Evolutionary conservation across 2,797 vertebrate species (phyloP).

Genomic region (Tragopan temminckii): DNA sequence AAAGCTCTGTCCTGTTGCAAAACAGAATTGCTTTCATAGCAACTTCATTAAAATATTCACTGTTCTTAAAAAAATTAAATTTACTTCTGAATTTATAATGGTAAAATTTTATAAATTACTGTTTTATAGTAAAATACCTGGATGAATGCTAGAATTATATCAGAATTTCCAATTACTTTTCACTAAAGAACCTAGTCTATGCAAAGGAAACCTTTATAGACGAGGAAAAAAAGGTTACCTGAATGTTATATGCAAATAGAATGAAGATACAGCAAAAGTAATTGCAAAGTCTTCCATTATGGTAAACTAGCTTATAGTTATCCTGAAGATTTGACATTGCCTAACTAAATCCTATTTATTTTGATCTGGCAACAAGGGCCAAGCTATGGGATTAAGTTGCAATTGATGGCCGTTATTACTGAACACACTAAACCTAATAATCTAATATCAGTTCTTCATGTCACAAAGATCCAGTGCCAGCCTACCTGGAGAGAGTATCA

Average conservation of each 20-base stretch:
- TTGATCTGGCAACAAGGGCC: not conserved
- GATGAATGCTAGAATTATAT: constrained; percentile 9
- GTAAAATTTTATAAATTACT: not conserved
- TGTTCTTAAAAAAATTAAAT: not conserved
- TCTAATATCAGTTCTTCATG: not conserved
- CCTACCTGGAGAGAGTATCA: not conserved
- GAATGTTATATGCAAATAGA: not conserved
- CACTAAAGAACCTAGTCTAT: not conserved
- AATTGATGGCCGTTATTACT: not conserved
- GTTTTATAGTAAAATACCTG: not conserved
- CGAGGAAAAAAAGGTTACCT: constrained; percentile 18
- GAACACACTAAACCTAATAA: not conserved
- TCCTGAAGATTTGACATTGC: not conserved
- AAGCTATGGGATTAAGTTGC: not conserved
- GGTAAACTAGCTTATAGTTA: not conserved
- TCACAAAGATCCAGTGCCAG: not conserved
- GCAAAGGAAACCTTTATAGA: not conserved
- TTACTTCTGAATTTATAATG: not conserved
- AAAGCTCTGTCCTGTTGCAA: constrained; percentile 29
- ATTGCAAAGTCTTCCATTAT: not conserved
- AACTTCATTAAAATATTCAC: constrained; percentile 7
- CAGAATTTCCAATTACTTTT: constrained; percentile 49
- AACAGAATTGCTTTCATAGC: constrained; percentile 2
- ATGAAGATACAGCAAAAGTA: not conserved
- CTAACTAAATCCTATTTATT: not conserved